These are phyloP conservation scores for Drosophila suboccidentalis DNA, from an alignment of 2,888 invertebrate genomes.

Conservation along the genomic window DNA sequence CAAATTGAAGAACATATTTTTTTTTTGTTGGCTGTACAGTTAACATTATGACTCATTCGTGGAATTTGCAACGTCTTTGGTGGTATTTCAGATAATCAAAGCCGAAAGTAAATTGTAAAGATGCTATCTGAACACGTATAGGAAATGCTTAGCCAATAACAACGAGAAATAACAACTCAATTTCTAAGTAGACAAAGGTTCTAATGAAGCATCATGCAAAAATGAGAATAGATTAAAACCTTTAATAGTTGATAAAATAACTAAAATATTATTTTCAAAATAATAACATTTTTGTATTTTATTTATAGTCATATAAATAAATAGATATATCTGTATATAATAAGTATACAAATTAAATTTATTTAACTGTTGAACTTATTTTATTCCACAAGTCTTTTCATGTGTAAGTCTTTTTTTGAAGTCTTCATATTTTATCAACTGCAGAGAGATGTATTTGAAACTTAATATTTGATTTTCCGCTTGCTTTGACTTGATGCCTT, in stretches of 20 bases:
- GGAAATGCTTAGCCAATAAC: conserved; percentile 14
- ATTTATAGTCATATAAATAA: background rate
- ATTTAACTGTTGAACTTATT: background rate
- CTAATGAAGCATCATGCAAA: background rate
- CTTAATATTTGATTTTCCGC: conserved; percentile 62
- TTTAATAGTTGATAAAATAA: too few relatives aligned
- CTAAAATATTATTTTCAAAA: too few relatives aligned
- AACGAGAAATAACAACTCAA: conserved; percentile 1
- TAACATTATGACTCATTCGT: conserved; percentile 44
- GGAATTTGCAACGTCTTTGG: conserved; percentile 16
- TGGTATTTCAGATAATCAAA: conserved; percentile 17
- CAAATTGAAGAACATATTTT: conserved; percentile 61
- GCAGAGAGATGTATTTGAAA: conserved; percentile 5
- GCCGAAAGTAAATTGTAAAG: conserved; percentile 6
- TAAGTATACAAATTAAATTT: background rate
- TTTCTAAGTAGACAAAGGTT: background rate
- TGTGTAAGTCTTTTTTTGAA: background rate
- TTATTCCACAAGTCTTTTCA: background rate
- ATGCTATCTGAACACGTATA: conserved; percentile 10
- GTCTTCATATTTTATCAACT: background rate
- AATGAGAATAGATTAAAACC: background rate
- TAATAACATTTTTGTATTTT: background rate
- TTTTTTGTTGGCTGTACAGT: background rate
- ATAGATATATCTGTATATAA: background rate
- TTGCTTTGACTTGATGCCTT: conserved; percentile 48